These are phyloP conservation scores for Cebidichthys violaceus DNA, from an alignment of 2,113 vertebrate species.

Conservation along the genomic window DNA sequence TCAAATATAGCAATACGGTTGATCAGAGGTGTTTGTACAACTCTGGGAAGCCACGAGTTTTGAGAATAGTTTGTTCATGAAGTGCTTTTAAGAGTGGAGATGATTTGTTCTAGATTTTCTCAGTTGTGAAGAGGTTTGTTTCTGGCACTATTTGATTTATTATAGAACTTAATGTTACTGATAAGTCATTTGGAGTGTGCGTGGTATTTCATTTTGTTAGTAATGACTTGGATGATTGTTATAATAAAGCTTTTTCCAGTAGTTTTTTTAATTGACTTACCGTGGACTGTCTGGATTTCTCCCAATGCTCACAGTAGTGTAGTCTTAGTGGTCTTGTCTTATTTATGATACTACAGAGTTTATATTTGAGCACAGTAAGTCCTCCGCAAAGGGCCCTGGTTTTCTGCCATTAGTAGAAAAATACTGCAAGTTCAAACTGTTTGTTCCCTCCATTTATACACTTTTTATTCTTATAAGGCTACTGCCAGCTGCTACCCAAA, in stretches of 20 bases:
- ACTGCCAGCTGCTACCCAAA: background rate
- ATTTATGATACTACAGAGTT: constrained; percentile 39
- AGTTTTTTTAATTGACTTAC: background rate
- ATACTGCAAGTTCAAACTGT: background rate
- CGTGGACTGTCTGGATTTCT: constrained; percentile 8
- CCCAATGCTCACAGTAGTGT: constrained; percentile 10
- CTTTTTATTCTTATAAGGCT: background rate
- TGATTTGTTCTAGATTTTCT: background rate
- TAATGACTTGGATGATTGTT: constrained; percentile 6
- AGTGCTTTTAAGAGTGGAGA: background rate
- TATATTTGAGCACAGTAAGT: constrained; percentile 17
- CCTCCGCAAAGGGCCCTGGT: constrained; percentile 12
- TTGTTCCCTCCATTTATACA: background rate
- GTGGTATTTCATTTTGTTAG: constrained; percentile 3
- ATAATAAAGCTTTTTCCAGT: constrained; percentile 31
- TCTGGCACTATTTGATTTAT: constrained; percentile 34
- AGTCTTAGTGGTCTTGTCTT: constrained; percentile 7
- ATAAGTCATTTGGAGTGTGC: background rate
- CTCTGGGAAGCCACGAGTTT: background rate
- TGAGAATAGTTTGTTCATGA: constrained; percentile 4
- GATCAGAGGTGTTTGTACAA: background rate
- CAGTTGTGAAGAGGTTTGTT: background rate
- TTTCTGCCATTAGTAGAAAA: constrained; percentile 26
- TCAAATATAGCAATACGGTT: background rate
- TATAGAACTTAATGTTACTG: constrained; percentile 23